Conservation (phyloP, 2,797 vertebrate genomes). For the Chelon labrosus region DNA sequence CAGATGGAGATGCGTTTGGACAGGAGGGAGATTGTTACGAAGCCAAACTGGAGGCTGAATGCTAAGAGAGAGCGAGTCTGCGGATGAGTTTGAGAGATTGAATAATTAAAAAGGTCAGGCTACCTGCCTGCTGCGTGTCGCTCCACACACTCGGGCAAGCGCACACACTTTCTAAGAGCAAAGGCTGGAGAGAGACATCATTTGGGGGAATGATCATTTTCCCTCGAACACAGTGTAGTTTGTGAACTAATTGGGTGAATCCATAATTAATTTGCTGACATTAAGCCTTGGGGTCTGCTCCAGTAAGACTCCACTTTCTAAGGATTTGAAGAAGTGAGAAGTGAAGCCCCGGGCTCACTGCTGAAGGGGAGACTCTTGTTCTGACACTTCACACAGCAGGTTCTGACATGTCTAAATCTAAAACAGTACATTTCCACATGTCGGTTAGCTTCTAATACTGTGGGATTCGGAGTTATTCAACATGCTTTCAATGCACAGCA, state of each 20-base stretch:
- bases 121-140: conserved; percentile 77
- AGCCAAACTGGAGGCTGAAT: conserved; percentile 46
- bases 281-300: conserved; percentile 76
- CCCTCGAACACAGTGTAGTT: conserved; percentile 74
- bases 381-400: conserved; percentile 30
- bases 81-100: conserved; percentile 75
- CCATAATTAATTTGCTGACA: conserved; percentile 82
- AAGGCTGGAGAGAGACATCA: conserved; percentile 65
- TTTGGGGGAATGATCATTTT: conserved; percentile 71
- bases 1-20: conserved; percentile 50
- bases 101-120: conserved; percentile 88
- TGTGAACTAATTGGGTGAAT: conserved; percentile 82
- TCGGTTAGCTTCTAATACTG: conserved; percentile 22
- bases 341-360: conserved; percentile 50
- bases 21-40: conserved; percentile 34
- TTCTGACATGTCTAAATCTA: conserved; percentile 60
- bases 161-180: conserved; percentile 35
- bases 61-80: conserved; percentile 35
- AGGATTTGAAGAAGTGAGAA: conserved; percentile 55
- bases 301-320: conserved; percentile 62
- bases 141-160: conserved; percentile 37
- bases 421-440: conserved; percentile 36
- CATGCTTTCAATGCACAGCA: conserved; percentile 43
- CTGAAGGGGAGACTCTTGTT: conserved; percentile 52
- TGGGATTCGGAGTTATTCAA: conserved; percentile 31